phyloP scores from a whole-genome alignment of 2,888 invertebrate species.

The Phortica okadai region DNA sequence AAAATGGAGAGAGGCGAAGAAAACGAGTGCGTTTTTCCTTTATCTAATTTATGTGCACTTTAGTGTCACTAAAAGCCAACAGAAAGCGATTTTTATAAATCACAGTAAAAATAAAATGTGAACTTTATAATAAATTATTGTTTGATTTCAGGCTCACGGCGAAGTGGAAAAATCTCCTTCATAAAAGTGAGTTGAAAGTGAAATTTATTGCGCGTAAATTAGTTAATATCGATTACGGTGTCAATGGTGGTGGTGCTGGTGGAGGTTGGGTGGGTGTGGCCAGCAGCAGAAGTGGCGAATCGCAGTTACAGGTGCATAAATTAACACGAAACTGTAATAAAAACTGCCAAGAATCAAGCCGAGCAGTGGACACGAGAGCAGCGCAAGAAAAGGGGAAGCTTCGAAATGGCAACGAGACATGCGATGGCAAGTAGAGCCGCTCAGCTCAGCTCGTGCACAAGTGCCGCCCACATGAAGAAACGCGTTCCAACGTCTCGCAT shows the following conservation, averaged over 20 bases:
- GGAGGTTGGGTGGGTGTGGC: conserved; percentile 13
- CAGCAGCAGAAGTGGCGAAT: conserved; percentile 4
- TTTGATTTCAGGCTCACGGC: neutral
- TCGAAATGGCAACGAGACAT: conserved; percentile 20
- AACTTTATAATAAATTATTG: conserved; percentile 20
- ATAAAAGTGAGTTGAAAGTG: neutral
- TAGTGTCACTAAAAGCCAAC: conserved; percentile 18
- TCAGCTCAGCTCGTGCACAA: neutral
- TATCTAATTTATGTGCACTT: conserved; percentile 9
- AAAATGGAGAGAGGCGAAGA: neutral
- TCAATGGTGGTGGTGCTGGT: neutral
- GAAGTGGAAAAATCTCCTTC: neutral
- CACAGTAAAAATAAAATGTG: neutral
- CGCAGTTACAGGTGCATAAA: conserved; percentile 29
- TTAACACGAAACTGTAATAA: neutral
- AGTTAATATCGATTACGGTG: neutral
- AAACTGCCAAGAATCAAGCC: neutral
- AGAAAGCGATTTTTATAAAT: conserved; percentile 4
- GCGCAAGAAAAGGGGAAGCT: neutral
- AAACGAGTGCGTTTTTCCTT: neutral
- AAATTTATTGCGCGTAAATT: conserved; percentile 28
- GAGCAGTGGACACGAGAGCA: too few relatives aligned
- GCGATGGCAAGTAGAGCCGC: conserved; percentile 36
- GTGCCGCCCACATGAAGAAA: conserved; percentile 16
- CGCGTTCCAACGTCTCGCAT: neutral